These are phyloP conservation scores for Drosophila subobscura DNA, from an alignment of 1,140 invertebrate genomes.

Conservation along the genomic window DNA sequence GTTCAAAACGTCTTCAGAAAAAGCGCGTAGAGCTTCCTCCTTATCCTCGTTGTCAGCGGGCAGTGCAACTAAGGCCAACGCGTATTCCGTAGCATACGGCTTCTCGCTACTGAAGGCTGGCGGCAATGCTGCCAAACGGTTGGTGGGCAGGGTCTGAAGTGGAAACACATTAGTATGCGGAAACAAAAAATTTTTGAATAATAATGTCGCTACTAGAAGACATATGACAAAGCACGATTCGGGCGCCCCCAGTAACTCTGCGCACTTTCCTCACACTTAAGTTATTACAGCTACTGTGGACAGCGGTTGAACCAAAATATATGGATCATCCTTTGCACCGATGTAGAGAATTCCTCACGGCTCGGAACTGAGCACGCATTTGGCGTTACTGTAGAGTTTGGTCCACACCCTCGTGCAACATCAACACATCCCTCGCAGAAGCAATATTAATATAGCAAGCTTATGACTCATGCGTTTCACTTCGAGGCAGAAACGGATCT, in stretches of 20 bases:
- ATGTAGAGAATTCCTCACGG: slow-evolving; percentile 31
- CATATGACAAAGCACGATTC: slow-evolving; percentile 20
- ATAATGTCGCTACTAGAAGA: slow-evolving; percentile 46
- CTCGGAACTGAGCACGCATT: slow-evolving; percentile 27
- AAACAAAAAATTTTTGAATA: not conserved
- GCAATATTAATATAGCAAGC: slow-evolving; percentile 78
- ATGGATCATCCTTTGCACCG: slow-evolving; percentile 37
- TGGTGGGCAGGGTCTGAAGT: slow-evolving; percentile 84
- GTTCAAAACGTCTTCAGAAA: slow-evolving; percentile 88
- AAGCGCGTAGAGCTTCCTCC: slow-evolving; percentile 89
- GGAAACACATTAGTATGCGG: not conserved
- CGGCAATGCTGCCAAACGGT: slow-evolving; percentile 90
- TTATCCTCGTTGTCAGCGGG: slow-evolving; percentile 93
- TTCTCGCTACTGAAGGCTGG: slow-evolving; percentile 89
- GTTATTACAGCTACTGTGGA: slow-evolving; percentile 19
- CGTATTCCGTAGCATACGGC: slow-evolving; percentile 94
- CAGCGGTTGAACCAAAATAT: slow-evolving; percentile 57
- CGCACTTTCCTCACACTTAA: slow-evolving; percentile 1
- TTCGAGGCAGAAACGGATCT: slow-evolving; percentile 83
- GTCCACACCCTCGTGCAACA: slow-evolving; percentile 29
- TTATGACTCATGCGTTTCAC: slow-evolving; percentile 84
- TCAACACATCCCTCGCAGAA: slow-evolving; percentile 19
- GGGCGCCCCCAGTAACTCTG: slow-evolving; percentile 60
- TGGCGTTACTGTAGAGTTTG: slow-evolving; percentile 59
- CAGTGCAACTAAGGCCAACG: slow-evolving; percentile 91